A percentile compares a stretch with the other conserved stretches of the same genome.
Conservation (phyloP, 2,888 invertebrate genomes). For the Xylota segnis region DNA sequence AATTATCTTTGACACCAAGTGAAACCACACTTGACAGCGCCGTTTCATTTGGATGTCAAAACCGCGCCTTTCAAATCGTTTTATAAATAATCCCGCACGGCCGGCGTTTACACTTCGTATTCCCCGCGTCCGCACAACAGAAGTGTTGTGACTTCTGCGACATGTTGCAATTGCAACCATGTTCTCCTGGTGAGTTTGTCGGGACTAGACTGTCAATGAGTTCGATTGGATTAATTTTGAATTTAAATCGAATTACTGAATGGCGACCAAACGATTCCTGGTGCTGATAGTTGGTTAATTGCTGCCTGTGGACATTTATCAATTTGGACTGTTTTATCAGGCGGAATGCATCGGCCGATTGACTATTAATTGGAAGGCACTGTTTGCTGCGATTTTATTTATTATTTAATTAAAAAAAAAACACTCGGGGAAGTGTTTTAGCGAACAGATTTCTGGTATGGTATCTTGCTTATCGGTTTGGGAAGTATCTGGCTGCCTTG, state of each 20-base stretch:
- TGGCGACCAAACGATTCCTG: constrained; percentile 46
- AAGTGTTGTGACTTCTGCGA: constrained; percentile 5
- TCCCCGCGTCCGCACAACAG: background rate
- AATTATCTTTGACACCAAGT: constrained; percentile 9
- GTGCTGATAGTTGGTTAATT: constrained; percentile 51
- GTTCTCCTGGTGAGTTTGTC: constrained; percentile 1
- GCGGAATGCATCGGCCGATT: constrained; percentile 10
- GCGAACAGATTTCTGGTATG: constrained; percentile 61
- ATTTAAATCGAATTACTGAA: constrained; percentile 43
- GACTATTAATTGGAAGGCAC: constrained; percentile 31
- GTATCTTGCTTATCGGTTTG: constrained; percentile 41
- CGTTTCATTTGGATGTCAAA: constrained; percentile 17
- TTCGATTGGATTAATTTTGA: constrained; percentile 30
- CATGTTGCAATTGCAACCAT: constrained; percentile 7
- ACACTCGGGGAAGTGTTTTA: constrained; percentile 12
- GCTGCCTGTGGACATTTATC: constrained; percentile 41
- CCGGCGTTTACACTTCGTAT: constrained; percentile 19
- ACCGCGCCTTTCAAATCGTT: constrained; percentile 26
- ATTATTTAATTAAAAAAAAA: constrained; percentile 8
- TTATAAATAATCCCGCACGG: constrained; percentile 25
- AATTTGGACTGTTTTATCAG: constrained; percentile 36
- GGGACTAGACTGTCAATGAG: constrained; percentile 51
- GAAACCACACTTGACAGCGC: background rate
- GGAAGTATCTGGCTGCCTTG: constrained; percentile 31
- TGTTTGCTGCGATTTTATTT: constrained; percentile 21